Evolutionary conservation across 2,797 vertebrate species (phyloP), one percentile per base, ranked within the genome.

Genomic region (Silurus lanzhouensis): DNA sequence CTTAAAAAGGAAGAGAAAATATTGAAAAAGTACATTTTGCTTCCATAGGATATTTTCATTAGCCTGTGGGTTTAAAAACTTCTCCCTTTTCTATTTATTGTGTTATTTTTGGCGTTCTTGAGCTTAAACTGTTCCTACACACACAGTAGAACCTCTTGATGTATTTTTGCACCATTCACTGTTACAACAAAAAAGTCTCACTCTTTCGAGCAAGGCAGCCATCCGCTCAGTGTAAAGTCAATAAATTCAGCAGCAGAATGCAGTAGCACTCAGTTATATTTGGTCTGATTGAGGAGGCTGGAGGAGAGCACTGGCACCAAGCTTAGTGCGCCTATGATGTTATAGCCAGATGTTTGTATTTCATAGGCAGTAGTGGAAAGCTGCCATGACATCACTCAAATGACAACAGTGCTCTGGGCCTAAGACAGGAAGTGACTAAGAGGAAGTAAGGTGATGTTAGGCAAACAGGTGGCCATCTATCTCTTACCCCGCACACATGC

Each of bases 351-450:
- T 90, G 89, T 90, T 89, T 88, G 83, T 88, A 88, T 79, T 89
- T 85, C 88, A 89, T 82, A 89, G 88, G 86, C 90, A 88, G 82
- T 84, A 88, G 88, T 89, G 86, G 94, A 95, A 95, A 94, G 93
- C 93, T 94, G 93, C 93, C 94, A 94, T 96, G 93, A 95, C 94
- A 95, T 95, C 95, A 95, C 88, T 92, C 91, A 91, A 90, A 92
- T 89, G 91, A 92, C 91, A 92, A 94, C 94, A 92, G 94, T 94
- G 88, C 75, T 94, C 94, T 93, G 92, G 93, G 94, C 93, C 91
- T 22, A 91, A 92, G 92, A 95, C 94, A 95, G 94, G 95, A 95
- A 96, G 94, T 95, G 94, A 96, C 90, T 96, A 94, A 96, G 91
- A 92, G 93, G 94, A 94, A 95, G 95, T 92, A 89, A 92, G 92